Percentiles rank a stretch among this genome's conserved stretches.
Evolutionary conservation across 2,888 invertebrate genomes (phyloP).

Genomic region (Heteromyza rotundicornis): DNA sequence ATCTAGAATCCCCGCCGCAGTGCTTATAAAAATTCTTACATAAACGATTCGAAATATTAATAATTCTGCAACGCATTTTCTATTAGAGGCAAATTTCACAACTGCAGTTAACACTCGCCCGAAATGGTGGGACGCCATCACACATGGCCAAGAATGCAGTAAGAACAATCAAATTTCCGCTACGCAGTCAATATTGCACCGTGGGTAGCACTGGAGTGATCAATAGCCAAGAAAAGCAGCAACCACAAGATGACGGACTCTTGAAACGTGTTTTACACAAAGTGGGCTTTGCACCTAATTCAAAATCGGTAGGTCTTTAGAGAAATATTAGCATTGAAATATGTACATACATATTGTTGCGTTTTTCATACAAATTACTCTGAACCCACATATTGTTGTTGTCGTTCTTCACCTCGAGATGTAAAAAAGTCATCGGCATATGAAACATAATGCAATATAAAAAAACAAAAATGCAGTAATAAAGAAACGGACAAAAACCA

Average conservation of each 20-base stretch:
- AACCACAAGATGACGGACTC: conserved; percentile 63
- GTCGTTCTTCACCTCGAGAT: too few relatives aligned
- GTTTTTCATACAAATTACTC: too few relatives aligned
- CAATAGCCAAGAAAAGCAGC: conserved; percentile 30
- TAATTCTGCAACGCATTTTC: neutral
- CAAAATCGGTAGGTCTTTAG: conserved; percentile 66
- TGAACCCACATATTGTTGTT: too few relatives aligned
- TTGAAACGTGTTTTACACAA: conserved; percentile 69
- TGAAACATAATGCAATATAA: too few relatives aligned
- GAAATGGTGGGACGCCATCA: conserved; percentile 20
- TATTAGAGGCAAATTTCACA: conserved; percentile 34
- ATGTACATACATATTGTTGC: too few relatives aligned
- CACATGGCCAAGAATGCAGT: conserved; percentile 1
- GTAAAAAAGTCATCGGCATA: too few relatives aligned
- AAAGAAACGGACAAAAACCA: too few relatives aligned
- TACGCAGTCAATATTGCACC: conserved; percentile 16
- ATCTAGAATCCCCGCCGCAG: too few relatives aligned
- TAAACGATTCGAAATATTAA: conserved; percentile 40
- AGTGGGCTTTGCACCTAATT: conserved; percentile 68
- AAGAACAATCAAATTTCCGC: conserved; percentile 1
- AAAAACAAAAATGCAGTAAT: too few relatives aligned
- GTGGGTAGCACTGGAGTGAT: conserved; percentile 34
- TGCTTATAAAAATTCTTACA: conserved; percentile 52
- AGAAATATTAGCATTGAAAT: too few relatives aligned
- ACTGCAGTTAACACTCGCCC: conserved; percentile 27